Base-by-base conservation (phyloP, 2,888 invertebrate genomes). In the Suillia variegata region DNA sequence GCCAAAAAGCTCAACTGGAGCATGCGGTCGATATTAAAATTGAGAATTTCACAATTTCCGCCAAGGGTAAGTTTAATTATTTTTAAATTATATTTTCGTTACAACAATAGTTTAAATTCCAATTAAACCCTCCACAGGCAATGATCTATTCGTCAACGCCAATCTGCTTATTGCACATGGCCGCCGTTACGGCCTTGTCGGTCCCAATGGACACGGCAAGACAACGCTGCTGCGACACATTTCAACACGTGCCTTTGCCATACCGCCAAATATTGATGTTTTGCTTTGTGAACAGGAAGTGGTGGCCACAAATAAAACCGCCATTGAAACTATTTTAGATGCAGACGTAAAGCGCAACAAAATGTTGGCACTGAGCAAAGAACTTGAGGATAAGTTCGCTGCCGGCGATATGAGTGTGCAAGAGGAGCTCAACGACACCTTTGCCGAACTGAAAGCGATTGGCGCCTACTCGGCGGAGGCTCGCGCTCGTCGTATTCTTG, bases 161-260 rank as follows among this genome's bases (percentile, higher is more conserved):
- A 94, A 89, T 80, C 84, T 99, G 31, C 84, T 94, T 54, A 97
- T 99, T 69, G 96, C 98, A 0, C 88, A 92, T 74, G 96, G 97
- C 0, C 87, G 98, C 49, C 88, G 96, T 70, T 99, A 99, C 82
- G 99, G 99, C 73, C 85, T 99, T 4, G 98, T 99, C 2, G 99
- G 99, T 21, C 99, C 99, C 1, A 99, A 99, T 81, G 99, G 95
- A 0, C 97, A 99, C 84, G 99, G 99, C 13, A 99, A 99, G 85
- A 99, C 99, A 0, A 99, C 99, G 0, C 82, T 99, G 22, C 83
- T 99, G 57, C 88, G 96, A 59, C 99, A 99, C 79, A 89, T 99
- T 67, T 93, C 95, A 0, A 89, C 91, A 57, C 86, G 95, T 67
- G 93, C 93, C 6, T 92, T 99, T 75, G 91, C 92, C 53, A 94